Percentiles rank a stretch among this genome's conserved stretches.
phyloP scores from a whole-genome alignment of 2,113 vertebrate genomes.

The Myocastor coypus region DNA sequence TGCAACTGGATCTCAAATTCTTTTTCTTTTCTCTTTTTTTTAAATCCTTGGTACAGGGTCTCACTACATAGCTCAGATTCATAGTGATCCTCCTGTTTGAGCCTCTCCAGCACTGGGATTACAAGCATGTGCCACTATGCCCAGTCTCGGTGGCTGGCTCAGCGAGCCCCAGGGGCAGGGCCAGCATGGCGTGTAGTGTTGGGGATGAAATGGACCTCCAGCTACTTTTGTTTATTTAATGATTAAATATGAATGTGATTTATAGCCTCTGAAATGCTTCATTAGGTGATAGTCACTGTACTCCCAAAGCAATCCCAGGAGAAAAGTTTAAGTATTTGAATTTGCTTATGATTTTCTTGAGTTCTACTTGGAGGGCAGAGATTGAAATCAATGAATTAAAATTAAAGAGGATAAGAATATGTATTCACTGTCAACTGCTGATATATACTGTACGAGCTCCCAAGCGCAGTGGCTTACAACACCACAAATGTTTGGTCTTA shows the following conservation, averaged over 20 bases:
- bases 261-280: slow-evolving; percentile 16
- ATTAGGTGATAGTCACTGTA: background rate
- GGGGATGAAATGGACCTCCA: background rate
- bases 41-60: no score
- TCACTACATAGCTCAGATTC: no score
- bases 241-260: slow-evolving; percentile 6
- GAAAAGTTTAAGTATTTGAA: slow-evolving; percentile 24
- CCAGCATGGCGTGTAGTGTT: no score
- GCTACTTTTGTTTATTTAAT: background rate
- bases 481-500: background rate
- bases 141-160: no score
- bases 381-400: slow-evolving; percentile 29
- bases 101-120: no score
- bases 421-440: background rate
- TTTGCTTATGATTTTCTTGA: background rate
- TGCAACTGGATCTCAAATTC: background rate
- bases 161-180: no score
- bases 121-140: no score
- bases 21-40: background rate
- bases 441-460: background rate
- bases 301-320: background rate
- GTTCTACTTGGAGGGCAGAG: background rate
- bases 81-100: no score
- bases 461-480: background rate
- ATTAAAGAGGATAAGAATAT: background rate